phyloP scores from a whole-genome alignment of 2,113 vertebrate genomes.

The Mus spicilegus region DNA sequence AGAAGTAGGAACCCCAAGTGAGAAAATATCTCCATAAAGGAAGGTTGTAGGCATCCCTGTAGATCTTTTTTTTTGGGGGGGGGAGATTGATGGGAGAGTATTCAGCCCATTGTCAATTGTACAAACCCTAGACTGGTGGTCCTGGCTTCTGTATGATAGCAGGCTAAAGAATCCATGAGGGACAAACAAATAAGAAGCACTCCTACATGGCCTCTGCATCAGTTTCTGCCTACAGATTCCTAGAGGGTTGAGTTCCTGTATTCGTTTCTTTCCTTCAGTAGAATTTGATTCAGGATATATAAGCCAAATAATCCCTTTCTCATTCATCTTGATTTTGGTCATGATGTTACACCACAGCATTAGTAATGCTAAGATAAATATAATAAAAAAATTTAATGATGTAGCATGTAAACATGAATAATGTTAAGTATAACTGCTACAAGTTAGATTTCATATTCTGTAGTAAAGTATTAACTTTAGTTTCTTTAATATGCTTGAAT shows the following conservation, averaged over 20 bases:
- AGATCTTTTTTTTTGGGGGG: background rate
- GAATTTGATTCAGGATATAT: background rate
- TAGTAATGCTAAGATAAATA: conserved; percentile 59
- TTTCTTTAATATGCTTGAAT: conserved; percentile 48
- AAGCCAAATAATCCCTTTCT: background rate
- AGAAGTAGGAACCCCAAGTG: background rate
- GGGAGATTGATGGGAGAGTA: background rate
- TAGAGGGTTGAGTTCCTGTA: background rate
- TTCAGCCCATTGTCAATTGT: background rate
- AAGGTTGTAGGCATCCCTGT: background rate
- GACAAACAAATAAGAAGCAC: background rate
- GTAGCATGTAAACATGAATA: conserved; percentile 81
- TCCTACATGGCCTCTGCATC: background rate
- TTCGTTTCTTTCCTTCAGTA: background rate
- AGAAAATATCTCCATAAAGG: background rate
- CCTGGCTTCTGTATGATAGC: background rate
- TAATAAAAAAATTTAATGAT: conserved; percentile 83
- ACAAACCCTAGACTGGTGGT: background rate
- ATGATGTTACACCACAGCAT: background rate
- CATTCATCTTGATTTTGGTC: background rate
- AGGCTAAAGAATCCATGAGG: background rate
- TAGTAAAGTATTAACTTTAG: conserved; percentile 73
- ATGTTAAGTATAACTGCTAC: conserved; percentile 75
- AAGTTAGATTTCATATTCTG: conserved; percentile 83
- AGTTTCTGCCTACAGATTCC: background rate